Conservation (phyloP, 2,797 vertebrate genomes). For the Molossus molossus region DNA sequence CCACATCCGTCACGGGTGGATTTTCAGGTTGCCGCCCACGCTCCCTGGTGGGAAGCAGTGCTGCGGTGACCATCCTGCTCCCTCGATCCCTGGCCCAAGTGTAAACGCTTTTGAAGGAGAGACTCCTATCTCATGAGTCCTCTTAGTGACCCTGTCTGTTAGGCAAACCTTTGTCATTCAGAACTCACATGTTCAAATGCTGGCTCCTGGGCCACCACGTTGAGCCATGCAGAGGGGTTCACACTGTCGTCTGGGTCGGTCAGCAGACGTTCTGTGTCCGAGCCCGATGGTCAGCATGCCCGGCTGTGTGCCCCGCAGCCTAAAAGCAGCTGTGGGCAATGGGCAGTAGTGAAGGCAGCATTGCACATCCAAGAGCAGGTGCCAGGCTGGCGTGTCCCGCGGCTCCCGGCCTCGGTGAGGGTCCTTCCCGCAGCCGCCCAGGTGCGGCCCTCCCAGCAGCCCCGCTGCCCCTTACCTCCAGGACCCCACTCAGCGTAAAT, state of each 20-base stretch:
- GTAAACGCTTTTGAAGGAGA: not conserved
- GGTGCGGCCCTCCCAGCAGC: too few relatives aligned
- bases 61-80: not conserved
- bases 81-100: not conserved
- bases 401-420: not conserved
- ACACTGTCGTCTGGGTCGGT: not conserved
- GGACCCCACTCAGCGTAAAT: not conserved
- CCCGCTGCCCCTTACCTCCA: not conserved
- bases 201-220: not conserved
- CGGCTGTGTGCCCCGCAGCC: not conserved
- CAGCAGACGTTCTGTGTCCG: not conserved
- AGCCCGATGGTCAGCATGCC: not conserved
- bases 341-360: not conserved
- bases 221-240: not conserved
- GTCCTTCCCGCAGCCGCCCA: not conserved
- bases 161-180: not conserved
- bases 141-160: not conserved
- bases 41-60: constrained; percentile 36
- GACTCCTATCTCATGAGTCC: not conserved
- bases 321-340: not conserved
- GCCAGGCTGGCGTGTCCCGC: not conserved
- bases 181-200: not conserved
- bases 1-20: not conserved
- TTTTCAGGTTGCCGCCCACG: not conserved
- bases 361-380: not conserved